Evolutionary conservation across 2,113 vertebrate genomes (phyloP), one percentile per base, ranked within the genome.

Genomic region (Marmota flaviventris): DNA sequence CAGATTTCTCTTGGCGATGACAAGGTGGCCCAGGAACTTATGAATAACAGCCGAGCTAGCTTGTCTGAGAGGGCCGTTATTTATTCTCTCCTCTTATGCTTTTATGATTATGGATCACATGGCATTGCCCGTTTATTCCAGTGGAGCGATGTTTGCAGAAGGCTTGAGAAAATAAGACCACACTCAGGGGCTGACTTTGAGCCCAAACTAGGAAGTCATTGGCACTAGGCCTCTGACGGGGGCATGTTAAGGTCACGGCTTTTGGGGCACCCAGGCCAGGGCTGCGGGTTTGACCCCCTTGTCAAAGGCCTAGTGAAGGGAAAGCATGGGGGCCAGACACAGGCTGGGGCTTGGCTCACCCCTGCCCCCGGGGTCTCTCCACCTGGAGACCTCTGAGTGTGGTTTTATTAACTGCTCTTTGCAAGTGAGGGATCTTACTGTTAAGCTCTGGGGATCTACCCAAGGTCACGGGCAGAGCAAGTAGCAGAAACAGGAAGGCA

Each of bases 1-100:
- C 90, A 27, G 17, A 63, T 93, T 96, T 92, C 8, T 25, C 75
- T 96, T 65, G 32, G 86, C 89, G 81, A 53, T 88, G 73, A 63
- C 78, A 84, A 78, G 73, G 29, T 86, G 25, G 77, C 91, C 82
- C 93, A 53, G 58, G 84, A 53, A 73, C 63, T 93, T 85, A 45
- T 89, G 69, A 90, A 76, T 85, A 65, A 34, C 42, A 79, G 51
- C 70, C 81, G 5, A n/a, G 89, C 24, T 56, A 83, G 89, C 65
- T 85, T 20, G 6, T 95, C 56, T 0, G 25, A 8, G 81, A 79
- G 92, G 86, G 86, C n/a, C 0, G 0, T 96, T 92, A 94, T 67
- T 91, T 56, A 76, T 29, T 34, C n/a, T 10, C 8, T 0, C 39
- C 34, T 18, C 37, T 63, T 3, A 25, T 42, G 93, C 88, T 61